phyloP scores from a whole-genome alignment of 2,888 invertebrate species.

The Adelphocoris suturalis region DNA sequence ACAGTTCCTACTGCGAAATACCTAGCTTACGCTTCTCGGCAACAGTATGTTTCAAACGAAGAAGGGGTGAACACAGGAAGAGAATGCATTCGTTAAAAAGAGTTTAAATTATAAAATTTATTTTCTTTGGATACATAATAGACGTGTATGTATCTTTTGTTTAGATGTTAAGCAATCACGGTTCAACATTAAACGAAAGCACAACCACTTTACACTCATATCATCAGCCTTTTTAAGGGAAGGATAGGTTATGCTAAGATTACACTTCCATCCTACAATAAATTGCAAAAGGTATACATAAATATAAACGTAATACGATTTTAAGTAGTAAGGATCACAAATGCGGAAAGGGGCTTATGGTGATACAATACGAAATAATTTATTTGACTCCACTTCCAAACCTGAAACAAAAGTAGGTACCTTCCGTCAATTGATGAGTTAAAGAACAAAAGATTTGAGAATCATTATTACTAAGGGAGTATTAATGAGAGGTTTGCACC shows the following conservation, averaged over 20 bases:
- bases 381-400: conserved; percentile 10
- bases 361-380: not conserved
- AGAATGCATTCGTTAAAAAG: not conserved
- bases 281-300: conserved; percentile 25
- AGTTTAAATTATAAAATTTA: conserved; percentile 24
- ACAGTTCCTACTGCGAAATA: too few species aligned
- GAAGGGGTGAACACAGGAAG: not conserved
- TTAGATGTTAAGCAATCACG: not conserved
- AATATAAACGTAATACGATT: not conserved
- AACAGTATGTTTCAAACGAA: not conserved
- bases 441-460: not conserved
- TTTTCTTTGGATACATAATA: conserved; percentile 26
- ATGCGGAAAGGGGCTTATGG: not conserved
- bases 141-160: conserved; percentile 5
- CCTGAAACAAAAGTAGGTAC: conserved; percentile 42
- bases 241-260: conserved; percentile 30
- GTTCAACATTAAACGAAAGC: conserved; percentile 14
- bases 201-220: not conserved
- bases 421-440: not conserved
- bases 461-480: too few species aligned
- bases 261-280: not conserved
- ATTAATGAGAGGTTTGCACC: too few species aligned
- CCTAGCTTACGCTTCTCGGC: too few species aligned
- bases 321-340: conserved; percentile 28
- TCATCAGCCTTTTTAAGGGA: conserved; percentile 39